phyloP scores from a whole-genome alignment of 2,113 vertebrate species.

The Bufo gargarizans region DNA sequence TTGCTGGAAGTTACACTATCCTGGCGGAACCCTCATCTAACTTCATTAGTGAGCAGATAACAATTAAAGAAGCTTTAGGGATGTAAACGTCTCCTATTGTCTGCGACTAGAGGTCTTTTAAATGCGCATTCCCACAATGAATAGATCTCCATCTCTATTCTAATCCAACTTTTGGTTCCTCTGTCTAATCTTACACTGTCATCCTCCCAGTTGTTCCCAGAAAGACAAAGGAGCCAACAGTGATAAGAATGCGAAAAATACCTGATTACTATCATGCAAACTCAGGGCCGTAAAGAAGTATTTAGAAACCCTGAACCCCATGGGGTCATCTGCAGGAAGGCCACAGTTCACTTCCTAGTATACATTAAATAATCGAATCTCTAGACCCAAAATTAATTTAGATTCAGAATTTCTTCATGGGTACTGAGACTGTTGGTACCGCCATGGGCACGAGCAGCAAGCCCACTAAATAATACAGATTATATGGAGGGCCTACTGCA shows the following conservation, averaged over 20 bases:
- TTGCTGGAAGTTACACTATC: background rate
- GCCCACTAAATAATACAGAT: background rate
- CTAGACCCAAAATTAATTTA: background rate
- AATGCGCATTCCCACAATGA: constrained; percentile 18
- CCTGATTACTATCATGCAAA: background rate
- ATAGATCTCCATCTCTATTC: constrained; percentile 24
- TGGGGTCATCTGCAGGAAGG: background rate
- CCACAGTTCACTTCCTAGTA: background rate
- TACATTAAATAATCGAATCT: background rate
- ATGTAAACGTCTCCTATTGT: constrained; percentile 21
- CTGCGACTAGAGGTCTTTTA: background rate
- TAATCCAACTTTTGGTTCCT: constrained; percentile 15
- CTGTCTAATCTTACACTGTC: background rate
- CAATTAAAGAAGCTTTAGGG: background rate
- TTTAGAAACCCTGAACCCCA: background rate
- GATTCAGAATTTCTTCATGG: background rate
- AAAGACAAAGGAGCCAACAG: constrained; percentile 17
- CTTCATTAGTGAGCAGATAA: constrained; percentile 48
- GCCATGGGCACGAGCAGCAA: background rate
- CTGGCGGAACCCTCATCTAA: background rate
- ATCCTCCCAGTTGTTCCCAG: constrained; percentile 5
- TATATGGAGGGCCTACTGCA: too few species aligned
- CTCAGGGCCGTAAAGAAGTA: background rate
- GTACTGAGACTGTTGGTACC: background rate
- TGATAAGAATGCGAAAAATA: constrained; percentile 9